Evolutionary conservation across 2,888 invertebrate genomes (phyloP), one percentile per base, ranked within the genome.

Genomic region (Halocaridina rubra): DNA sequence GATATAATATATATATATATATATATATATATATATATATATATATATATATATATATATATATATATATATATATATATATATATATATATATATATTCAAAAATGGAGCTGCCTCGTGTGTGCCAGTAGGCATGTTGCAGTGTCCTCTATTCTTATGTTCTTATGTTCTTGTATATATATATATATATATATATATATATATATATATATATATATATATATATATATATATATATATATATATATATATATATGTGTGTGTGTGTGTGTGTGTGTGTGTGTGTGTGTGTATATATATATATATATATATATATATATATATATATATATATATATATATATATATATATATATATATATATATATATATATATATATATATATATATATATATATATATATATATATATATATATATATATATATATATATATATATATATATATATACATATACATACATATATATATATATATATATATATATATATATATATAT

Each of bases 21-120:
- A 33, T 72, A 33, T 33, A 39, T 33, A 72, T 27, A 27, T 67
- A 67, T 67, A 10, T 67, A 67, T 67, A 67, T 67, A 67, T 10
- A 72, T 72, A 72, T 72, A 72, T 72, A 72, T 72, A 72, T 72
- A 72, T 72, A 72, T 33, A 72, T 72, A 72, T 33, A 72, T 72
- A 72, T 33, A 72, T 30, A 72, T 22, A 72, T 22, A 30, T 72
- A 16, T 33, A 72, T 72, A 19, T 29, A 33, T 16, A 72, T 33
- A 30, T 16, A 72, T 72, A 33, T 33, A 32, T 71, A 30, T 71
- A n/a, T n/a, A n/a, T n/a, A n/a, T n/a, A n/a, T n/a, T n/a, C n/a
- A n/a, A n/a, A n/a, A n/a, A n/a, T n/a, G n/a, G n/a, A n/a, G n/a
- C n/a, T n/a, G n/a, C n/a, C n/a, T n/a, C n/a, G n/a, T n/a, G n/a